Percentiles rank a stretch among this genome's conserved stretches.
These are phyloP conservation scores for Falco punctatus DNA, from an alignment of 2,113 vertebrate genomes.

Conservation along the genomic window DNA sequence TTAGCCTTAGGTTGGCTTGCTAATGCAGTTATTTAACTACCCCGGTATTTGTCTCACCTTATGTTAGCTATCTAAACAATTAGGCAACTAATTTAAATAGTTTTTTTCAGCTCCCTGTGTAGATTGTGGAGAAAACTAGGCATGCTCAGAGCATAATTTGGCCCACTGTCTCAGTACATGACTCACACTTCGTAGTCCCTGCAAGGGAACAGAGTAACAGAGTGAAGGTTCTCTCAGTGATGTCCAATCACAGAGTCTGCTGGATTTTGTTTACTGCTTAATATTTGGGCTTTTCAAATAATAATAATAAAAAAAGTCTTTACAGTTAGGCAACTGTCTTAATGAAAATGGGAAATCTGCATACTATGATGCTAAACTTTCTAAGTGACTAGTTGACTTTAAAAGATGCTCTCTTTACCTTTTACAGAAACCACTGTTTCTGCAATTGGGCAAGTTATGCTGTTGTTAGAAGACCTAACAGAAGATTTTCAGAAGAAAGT, in stretches of 20 bases:
- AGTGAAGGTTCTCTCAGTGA: neutral
- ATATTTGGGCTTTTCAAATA: neutral
- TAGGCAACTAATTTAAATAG: neutral
- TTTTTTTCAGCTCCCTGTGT: neutral
- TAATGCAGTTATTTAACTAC: neutral
- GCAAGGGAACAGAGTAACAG: neutral
- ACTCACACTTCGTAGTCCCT: neutral
- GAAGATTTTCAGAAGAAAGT: neutral
- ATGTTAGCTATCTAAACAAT: neutral
- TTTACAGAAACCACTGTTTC: neutral
- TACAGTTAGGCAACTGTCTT: neutral
- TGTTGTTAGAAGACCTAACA: neutral
- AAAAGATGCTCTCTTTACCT: neutral
- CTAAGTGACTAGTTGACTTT: neutral
- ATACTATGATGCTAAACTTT: neutral
- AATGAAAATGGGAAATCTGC: neutral
- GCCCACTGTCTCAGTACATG: neutral
- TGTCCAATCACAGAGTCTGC: neutral
- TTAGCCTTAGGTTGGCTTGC: neutral
- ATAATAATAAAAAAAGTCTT: neutral
- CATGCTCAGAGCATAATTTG: accelerated
- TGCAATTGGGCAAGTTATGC: neutral
- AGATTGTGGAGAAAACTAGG: neutral
- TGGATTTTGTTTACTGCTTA: neutral
- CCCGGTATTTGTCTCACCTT: neutral